Evolutionary conservation across 2,113 vertebrate species (phyloP).

Genomic region (Oxyruncus cristatus): DNA sequence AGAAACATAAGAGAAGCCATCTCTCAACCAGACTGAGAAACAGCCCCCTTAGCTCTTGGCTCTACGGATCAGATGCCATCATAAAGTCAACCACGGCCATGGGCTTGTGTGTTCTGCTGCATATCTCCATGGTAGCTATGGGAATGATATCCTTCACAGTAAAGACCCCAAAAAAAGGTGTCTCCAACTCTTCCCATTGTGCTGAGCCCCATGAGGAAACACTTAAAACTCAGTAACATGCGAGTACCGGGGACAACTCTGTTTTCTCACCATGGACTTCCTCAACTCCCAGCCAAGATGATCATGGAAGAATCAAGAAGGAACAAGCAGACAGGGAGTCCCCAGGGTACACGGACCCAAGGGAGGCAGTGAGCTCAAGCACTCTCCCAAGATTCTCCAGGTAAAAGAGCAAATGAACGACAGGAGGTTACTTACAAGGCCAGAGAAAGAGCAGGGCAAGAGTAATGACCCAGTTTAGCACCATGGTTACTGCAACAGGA

Average conservation of each 20-base stretch:
- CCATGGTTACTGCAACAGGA: neutral
- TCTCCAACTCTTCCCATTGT: neutral
- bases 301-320: neutral
- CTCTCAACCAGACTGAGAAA: neutral
- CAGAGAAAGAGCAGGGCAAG: neutral
- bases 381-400: neutral
- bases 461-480: neutral
- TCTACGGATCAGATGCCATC: neutral
- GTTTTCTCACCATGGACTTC: neutral
- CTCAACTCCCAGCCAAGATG: neutral
- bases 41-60: neutral
- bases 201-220: neutral
- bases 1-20: neutral
- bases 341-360: neutral
- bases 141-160: neutral
- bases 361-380: neutral
- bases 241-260: neutral
- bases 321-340: neutral
- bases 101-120: too few species aligned
- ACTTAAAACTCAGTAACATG: neutral
- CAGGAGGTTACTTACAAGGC: neutral
- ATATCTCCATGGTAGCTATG: neutral
- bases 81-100: rapidly evolving
- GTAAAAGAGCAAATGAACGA: neutral
- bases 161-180: rapidly evolving